Evolutionary conservation across 2,797 vertebrate species (phyloP).

Genomic region (Pyrocephalus nanus): DNA sequence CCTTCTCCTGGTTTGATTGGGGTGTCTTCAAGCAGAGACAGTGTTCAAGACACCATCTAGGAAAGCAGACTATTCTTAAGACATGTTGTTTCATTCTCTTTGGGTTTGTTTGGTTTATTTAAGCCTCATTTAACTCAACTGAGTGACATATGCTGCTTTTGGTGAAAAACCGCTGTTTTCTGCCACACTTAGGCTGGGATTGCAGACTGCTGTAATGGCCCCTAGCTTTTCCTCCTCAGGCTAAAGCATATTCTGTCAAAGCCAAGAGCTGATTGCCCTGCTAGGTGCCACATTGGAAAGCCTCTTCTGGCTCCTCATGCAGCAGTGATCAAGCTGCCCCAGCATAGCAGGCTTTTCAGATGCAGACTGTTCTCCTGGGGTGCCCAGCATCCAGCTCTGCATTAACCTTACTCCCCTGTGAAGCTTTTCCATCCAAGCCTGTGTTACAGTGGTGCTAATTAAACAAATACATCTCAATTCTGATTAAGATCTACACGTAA

Average conservation of each 20-base stretch:
- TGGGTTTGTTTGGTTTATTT: background rate
- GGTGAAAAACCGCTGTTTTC: background rate
- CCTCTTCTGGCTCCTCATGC: background rate
- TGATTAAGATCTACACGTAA: constrained; percentile 75
- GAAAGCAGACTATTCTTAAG: background rate
- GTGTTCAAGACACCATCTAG: background rate
- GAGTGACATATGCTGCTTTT: background rate
- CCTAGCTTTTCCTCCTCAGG: background rate
- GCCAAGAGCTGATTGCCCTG: background rate
- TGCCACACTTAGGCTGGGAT: background rate
- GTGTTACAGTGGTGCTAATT: constrained; percentile 61
- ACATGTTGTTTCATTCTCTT: background rate
- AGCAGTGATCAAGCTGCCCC: background rate
- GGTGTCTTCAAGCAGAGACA: background rate
- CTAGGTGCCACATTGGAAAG: background rate
- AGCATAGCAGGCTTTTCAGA: background rate
- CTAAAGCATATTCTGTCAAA: background rate
- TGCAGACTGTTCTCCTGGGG: background rate
- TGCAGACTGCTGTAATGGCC: background rate
- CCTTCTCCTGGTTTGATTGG: background rate
- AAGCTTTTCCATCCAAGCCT: constrained; percentile 32
- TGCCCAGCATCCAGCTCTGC: background rate
- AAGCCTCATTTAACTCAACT: background rate
- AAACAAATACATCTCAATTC: constrained; percentile 77
- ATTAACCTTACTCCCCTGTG: background rate